Conservation (phyloP, 2,113 vertebrate genomes). For the Pachyramphus minor region DNA sequence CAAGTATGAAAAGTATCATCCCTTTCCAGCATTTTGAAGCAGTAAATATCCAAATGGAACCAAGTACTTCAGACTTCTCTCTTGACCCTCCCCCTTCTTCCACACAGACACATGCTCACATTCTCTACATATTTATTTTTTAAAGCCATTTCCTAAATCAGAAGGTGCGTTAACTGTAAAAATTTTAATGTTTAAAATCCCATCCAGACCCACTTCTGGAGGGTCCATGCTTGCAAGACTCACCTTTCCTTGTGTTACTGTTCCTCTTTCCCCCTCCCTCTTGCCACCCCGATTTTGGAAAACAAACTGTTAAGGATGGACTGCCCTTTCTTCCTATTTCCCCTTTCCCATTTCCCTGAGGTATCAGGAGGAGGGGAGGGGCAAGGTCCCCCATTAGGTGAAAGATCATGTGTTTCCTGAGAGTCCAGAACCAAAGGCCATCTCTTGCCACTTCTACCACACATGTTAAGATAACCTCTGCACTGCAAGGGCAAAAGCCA, state of each 20-base stretch:
- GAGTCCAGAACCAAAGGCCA: not conserved
- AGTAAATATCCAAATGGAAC: constrained; percentile 33
- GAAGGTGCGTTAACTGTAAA: not conserved
- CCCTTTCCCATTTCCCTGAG: not conserved
- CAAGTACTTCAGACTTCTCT: not conserved
- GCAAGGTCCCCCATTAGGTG: not conserved
- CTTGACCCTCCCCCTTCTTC: not conserved
- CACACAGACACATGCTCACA: not conserved
- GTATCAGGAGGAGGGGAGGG: not conserved
- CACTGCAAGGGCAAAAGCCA: not conserved
- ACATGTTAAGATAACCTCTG: not conserved
- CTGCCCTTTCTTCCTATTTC: not conserved
- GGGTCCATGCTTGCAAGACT: not conserved
- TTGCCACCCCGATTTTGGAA: not conserved
- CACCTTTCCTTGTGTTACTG: not conserved
- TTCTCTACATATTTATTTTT: not conserved
- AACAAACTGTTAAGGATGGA: not conserved
- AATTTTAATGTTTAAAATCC: not conserved
- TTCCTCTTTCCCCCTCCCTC: not conserved
- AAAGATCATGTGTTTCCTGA: not conserved
- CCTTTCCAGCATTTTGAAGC: constrained; percentile 10
- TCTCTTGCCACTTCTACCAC: not conserved
- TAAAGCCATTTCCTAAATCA: not conserved
- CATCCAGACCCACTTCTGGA: not conserved
- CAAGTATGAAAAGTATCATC: constrained; percentile 25